A percentile compares a stretch with the other conserved stretches of the same genome.
phyloP scores from a whole-genome alignment of 2,113 vertebrate species.

The Etheostoma cragini region DNA sequence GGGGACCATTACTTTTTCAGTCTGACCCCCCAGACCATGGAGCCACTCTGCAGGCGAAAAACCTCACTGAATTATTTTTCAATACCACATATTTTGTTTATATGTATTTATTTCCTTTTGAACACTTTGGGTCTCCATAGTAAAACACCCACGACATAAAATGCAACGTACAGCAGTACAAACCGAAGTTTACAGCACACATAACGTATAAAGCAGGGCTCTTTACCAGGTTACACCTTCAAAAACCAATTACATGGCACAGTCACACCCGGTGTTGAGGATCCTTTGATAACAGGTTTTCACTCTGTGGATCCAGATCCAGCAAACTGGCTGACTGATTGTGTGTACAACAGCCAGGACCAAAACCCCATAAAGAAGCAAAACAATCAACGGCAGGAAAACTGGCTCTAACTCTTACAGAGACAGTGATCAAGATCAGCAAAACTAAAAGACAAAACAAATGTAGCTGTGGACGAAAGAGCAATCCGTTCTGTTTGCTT shows the following conservation, averaged over 20 bases:
- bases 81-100: conserved; percentile 12
- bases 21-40: not conserved
- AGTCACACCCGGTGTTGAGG: not conserved
- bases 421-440: conserved; percentile 13
- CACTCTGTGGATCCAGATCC: not conserved
- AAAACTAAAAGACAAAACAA: conserved; percentile 43
- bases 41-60: too few species aligned
- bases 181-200: not conserved
- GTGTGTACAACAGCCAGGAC: conserved; percentile 46
- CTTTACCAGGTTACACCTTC: conserved; percentile 1
- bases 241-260: conserved; percentile 19
- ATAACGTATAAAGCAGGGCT: not conserved
- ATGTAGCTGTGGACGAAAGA: conserved; percentile 12
- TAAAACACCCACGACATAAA: conserved; percentile 17
- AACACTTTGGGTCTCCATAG: not conserved
- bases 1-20: not conserved
- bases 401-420: conserved; percentile 43
- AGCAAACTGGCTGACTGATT: conserved; percentile 17
- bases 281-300: not conserved
- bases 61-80: not conserved
- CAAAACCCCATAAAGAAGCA: conserved; percentile 55
- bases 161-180: conserved; percentile 5
- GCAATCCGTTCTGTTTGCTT: conserved; percentile 4
- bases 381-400: conserved; percentile 38
- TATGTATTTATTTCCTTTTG: not conserved